Evolutionary conservation across 92 coral and sea anemone genomes (phyloP).

Genomic region (Epizoanthus illoricatus): DNA sequence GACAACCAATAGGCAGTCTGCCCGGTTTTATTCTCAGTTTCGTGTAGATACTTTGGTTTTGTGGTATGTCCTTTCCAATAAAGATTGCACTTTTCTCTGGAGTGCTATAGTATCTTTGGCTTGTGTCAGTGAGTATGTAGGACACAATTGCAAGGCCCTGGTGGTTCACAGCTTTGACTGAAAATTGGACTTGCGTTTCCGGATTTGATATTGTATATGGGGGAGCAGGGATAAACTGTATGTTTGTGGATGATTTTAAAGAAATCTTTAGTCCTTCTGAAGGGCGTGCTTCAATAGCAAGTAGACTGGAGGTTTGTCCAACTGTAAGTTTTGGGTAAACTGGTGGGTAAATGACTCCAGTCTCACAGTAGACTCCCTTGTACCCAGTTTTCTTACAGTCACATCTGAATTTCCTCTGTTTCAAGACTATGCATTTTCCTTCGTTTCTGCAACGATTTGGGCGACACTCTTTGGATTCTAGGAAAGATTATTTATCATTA

Average conservation of each 20-base stretch:
- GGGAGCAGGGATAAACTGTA: constrained; percentile 37
- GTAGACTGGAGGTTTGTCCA: neutral
- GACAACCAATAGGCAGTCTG: constrained; percentile 56
- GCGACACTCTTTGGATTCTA: constrained; percentile 49
- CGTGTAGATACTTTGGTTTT: constrained; percentile 43
- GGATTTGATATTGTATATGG: constrained; percentile 35
- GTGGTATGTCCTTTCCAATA: constrained; percentile 21
- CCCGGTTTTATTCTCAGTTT: constrained; percentile 28
- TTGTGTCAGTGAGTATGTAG: constrained; percentile 43
- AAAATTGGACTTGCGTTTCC: constrained; percentile 41
- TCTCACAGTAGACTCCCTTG: constrained; percentile 51
- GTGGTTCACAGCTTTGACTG: constrained; percentile 24
- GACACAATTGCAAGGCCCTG: constrained; percentile 54
- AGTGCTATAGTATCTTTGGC: constrained; percentile 22
- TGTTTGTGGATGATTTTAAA: constrained; percentile 36
- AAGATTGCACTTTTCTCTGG: constrained; percentile 48
- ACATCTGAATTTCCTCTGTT: constrained; percentile 26
- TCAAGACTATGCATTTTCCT: constrained; percentile 49
- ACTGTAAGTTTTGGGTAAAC: constrained; percentile 49
- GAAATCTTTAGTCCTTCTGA: constrained; percentile 31
- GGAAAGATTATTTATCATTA: neutral
- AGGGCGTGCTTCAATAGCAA: constrained; percentile 45
- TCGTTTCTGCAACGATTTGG: constrained; percentile 62
- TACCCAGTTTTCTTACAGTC: constrained; percentile 62
- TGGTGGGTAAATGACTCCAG: constrained; percentile 50